Percentiles rank a stretch among this genome's conserved stretches.
Conservation (phyloP, 2,888 invertebrate species). For the Troglohyphantes excavatus region DNA sequence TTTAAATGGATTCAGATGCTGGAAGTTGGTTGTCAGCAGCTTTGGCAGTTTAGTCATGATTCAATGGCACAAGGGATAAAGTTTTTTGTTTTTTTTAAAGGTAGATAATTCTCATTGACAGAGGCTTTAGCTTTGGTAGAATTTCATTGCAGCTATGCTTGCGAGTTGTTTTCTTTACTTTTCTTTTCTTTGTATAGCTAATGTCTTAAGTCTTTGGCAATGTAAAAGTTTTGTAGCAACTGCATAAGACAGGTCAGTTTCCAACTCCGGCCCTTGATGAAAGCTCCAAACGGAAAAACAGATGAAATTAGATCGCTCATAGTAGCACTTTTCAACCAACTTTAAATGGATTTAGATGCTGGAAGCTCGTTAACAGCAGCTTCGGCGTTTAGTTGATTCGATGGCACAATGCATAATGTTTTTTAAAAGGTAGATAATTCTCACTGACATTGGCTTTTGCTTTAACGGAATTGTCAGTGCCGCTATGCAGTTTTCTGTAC, state of each 20-base stretch:
- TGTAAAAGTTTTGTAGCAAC: not conserved
- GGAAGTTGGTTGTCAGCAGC: too few relatives aligned
- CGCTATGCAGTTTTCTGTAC: too few relatives aligned
- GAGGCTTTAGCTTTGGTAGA: too few relatives aligned
- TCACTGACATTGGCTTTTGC: conserved; percentile 85
- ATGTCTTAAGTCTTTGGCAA: conserved; percentile 33
- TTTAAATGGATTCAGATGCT: too few relatives aligned
- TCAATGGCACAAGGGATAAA: too few relatives aligned
- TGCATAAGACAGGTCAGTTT: conserved; percentile 80
- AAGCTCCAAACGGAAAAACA: conserved; percentile 82
- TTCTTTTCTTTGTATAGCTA: conserved; percentile 16
- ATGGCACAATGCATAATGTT: too few relatives aligned
- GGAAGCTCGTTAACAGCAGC: too few relatives aligned
- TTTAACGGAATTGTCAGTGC: conserved; percentile 23
- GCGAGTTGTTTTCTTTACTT: conserved; percentile 31
- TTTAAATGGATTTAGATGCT: conserved; percentile 35
- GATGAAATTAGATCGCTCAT: conserved; percentile 81
- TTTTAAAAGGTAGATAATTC: conserved; percentile 95
- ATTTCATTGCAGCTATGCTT: conserved; percentile 19
- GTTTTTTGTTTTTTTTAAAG: too few relatives aligned
- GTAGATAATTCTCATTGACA: too few relatives aligned
- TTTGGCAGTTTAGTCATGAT: too few relatives aligned
- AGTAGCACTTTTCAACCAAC: conserved; percentile 22
- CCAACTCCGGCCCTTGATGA: conserved; percentile 72
- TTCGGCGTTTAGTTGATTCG: too few relatives aligned